phyloP scores from a whole-genome alignment of 2,797 vertebrate genomes.

The Ibycter americanus region DNA sequence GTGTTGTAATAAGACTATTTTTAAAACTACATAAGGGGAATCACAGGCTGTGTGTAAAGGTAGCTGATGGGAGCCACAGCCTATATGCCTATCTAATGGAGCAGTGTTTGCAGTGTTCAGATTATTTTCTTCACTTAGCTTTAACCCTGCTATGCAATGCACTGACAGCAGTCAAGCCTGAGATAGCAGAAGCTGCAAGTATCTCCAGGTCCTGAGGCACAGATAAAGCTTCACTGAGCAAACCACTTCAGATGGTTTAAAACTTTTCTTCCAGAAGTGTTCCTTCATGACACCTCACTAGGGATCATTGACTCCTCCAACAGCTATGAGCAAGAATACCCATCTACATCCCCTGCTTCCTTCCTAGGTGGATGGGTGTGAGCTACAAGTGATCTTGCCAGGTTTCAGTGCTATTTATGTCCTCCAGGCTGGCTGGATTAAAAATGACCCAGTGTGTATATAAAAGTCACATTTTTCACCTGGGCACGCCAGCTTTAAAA shows the following conservation, averaged over 20 bases:
- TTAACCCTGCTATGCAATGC: background rate
- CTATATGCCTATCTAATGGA: accelerated
- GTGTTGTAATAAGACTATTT: background rate
- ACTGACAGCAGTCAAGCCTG: background rate
- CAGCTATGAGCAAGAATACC: background rate
- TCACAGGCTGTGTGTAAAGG: background rate
- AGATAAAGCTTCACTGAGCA: background rate
- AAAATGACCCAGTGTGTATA: background rate
- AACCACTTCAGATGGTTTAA: background rate
- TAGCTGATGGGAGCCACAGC: background rate
- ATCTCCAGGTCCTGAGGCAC: background rate
- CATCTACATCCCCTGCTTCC: background rate
- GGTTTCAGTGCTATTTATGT: background rate
- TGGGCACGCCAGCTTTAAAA: background rate
- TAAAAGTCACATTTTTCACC: background rate
- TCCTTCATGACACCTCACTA: background rate
- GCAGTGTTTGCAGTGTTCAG: background rate
- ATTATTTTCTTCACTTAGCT: background rate
- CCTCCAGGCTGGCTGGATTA: background rate
- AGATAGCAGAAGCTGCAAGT: background rate
- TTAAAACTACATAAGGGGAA: background rate
- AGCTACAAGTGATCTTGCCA: background rate
- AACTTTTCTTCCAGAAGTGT: background rate
- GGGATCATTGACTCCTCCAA: background rate
- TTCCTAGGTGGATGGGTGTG: background rate